Conservation (phyloP, 1,140 invertebrate genomes). For the Megathymus violae region DNA sequence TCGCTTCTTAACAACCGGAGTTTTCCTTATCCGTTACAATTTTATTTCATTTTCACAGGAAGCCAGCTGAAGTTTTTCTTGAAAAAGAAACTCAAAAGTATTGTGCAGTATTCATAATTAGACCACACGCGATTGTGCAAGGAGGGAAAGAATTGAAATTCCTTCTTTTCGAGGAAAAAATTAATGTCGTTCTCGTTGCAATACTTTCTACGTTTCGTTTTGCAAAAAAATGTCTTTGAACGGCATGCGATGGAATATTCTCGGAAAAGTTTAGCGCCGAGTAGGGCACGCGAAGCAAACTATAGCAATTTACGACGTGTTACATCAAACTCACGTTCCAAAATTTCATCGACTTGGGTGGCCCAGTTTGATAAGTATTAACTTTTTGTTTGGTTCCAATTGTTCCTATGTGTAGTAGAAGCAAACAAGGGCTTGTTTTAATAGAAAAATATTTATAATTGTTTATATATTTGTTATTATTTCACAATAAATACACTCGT, state of each 20-base stretch:
- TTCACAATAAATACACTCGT: too few species aligned
- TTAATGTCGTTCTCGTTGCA: slow-evolving; percentile 61
- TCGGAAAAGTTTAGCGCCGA: slow-evolving; percentile 59
- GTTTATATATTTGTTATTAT: too few species aligned
- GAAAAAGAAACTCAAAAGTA: slow-evolving; percentile 41
- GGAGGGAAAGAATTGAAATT: slow-evolving; percentile 72
- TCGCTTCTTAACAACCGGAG: slow-evolving; percentile 52
- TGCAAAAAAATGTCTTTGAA: slow-evolving; percentile 71
- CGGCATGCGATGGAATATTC: slow-evolving; percentile 67
- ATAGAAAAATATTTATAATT: too few species aligned
- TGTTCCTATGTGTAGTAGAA: too few species aligned
- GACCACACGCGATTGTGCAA: slow-evolving; percentile 76
- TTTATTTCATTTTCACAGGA: slow-evolving; percentile 54
- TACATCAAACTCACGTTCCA: slow-evolving; percentile 66
- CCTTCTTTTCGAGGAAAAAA: slow-evolving; percentile 69
- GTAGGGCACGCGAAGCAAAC: slow-evolving; percentile 56
- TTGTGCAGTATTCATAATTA: slow-evolving; percentile 69
- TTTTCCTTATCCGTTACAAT: slow-evolving; percentile 57
- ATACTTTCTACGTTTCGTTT: slow-evolving; percentile 71
- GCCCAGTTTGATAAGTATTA: slow-evolving; percentile 64
- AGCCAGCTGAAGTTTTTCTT: slow-evolving; percentile 47
- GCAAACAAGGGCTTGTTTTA: too few species aligned
- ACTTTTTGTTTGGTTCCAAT: slow-evolving; percentile 69
- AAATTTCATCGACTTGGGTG: slow-evolving; percentile 71
- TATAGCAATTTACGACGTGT: slow-evolving; percentile 73